Evolutionary conservation across 2,113 vertebrate species (phyloP).

Genomic region (Sus scrofa): T2T-Sscrofa CM000824.6:202086501-202087000

Average conservation of each 20-base stretch:
- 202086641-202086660: neutral
- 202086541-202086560: neutral
- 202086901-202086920: too few species aligned
- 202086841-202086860: too few species aligned
- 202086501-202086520: neutral
- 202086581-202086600: neutral
- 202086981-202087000: too few species aligned
- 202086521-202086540: neutral
- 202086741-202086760: neutral
- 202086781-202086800: neutral
- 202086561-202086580: neutral
- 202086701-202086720: neutral
- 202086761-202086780: neutral
- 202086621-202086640: neutral
- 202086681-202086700: neutral
- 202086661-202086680: neutral
- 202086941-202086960: too few species aligned
- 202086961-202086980: too few species aligned
- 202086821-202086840: too few species aligned
- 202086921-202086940: too few species aligned
- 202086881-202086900: too few species aligned
- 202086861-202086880: too few species aligned
- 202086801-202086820: too few species aligned
- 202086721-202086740: neutral
- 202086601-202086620: neutral